Base-by-base conservation (phyloP, 2,888 invertebrate species). In the Meteorus colon region DNA sequence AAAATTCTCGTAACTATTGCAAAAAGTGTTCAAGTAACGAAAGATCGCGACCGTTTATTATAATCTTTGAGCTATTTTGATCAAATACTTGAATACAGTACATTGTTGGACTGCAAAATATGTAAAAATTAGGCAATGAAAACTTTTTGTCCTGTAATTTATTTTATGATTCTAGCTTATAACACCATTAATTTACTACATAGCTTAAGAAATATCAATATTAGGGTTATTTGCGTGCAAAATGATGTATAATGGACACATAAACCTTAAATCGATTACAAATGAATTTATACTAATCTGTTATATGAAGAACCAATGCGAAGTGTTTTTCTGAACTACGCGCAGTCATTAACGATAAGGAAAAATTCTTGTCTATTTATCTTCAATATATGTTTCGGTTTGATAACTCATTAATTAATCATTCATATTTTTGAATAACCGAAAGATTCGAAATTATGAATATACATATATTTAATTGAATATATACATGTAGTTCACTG, bases 1-100 rank as follows among this genome's bases (percentile, higher is more conserved):
- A 14, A 27, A 60, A 88, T 87, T 90, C 87, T 90, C 87, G 81
- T 82, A 84, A 85, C 41, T 41, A 41, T 0, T 41, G 41, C 41
- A 41, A 1, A 8, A 34, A 2, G 41, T 41, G 4, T 2, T 8
- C 1, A 41, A 8, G 1, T 41, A 10, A 41, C 8, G 12, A 12
- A 41, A 41, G 8, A 41, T 34, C 41, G 41, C 41, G 41, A 12
- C 41, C 12, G 41, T 10, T 10, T 34, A 8, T 34, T 34, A 8
- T 34, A 8, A 1, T 6, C 34, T 34, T 6, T 34, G 34, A 41
- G 41, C 41, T 2, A 41, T 41, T 41, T 41, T 12, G 12, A 6
- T 5, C 8, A 12, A 41, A 41, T 41, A 41, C 4, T 41, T 8
- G 12, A 2, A 41, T 41, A 41, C 12, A 41, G 41, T 2, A 8